Conservation (phyloP, 2,888 invertebrate species). For the Chymomyza caudatula region DNA sequence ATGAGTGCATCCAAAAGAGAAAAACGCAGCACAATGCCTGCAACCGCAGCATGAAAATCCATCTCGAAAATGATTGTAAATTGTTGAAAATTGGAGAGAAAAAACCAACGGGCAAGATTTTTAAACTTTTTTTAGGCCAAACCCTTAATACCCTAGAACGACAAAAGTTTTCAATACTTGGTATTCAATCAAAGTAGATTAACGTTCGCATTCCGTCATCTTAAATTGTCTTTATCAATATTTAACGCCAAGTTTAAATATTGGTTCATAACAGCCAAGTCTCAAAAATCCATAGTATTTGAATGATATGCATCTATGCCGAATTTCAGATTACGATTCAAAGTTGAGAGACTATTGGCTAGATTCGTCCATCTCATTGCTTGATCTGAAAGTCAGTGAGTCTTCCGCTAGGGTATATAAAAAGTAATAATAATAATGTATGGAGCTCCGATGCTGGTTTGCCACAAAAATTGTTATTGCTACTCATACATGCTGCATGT, state of each 20-base stretch:
- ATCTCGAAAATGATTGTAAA: slow-evolving; percentile 39
- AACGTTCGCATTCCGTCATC: too few relatives aligned
- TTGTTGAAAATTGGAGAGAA: slow-evolving; percentile 32
- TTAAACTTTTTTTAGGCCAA: background rate
- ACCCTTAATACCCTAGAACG: background rate
- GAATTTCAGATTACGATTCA: too few relatives aligned
- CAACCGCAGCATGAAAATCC: slow-evolving; percentile 29
- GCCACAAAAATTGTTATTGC: background rate
- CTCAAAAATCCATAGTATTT: too few relatives aligned
- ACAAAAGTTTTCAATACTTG: background rate
- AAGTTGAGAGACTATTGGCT: too few relatives aligned
- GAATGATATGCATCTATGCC: too few relatives aligned
- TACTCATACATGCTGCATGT: slow-evolving; percentile 23
- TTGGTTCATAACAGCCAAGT: too few relatives aligned
- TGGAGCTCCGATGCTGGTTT: background rate
- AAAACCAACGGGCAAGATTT: background rate
- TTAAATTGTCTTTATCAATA: too few relatives aligned
- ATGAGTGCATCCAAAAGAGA: slow-evolving; percentile 39
- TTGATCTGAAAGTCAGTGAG: background rate
- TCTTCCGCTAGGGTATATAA: background rate
- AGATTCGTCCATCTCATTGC: too few relatives aligned
- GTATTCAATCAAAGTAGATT: background rate
- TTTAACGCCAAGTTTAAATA: too few relatives aligned
- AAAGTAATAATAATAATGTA: too few relatives aligned
- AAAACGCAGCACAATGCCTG: background rate